Base-by-base conservation (phyloP, 2,888 invertebrate species). In the Apamea crenata region DNA sequence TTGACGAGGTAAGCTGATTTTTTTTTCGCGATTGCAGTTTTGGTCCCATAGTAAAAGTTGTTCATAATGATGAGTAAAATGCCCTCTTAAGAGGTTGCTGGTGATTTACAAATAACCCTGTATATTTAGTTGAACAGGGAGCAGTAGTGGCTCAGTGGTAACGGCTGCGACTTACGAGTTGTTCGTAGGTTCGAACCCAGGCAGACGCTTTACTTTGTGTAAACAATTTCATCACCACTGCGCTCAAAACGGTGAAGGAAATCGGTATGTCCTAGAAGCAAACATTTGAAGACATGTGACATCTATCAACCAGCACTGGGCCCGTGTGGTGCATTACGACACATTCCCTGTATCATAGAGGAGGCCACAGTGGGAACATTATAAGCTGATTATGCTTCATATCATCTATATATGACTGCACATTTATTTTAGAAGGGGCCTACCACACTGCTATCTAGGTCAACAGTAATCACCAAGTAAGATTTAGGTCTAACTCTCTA, bases 381-480 rank as follows among this genome's bases (percentile, higher is more conserved):
- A 2, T 10, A 25, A 0, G 3, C 53, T 56, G 53, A 10, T 56
- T 25, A 56, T 25, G 25, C 3, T 25, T 25, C 25, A 8, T 74
- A 25, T 50, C 36, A 36, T 47, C 12, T 1, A 1, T 36, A 1
- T 36, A 50, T n/a, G 14, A 61, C 8, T 59, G 0, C 10, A 29
- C 21, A 32, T n/a, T 44, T 53, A 36, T 65, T 44, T 47, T 12
- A 40, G 10, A 47, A 25, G 29, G 3, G 25, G 10, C 10, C 53
- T 63, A 61, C 36, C 29, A 50, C 32, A 59, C 21, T 50, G 21
- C 32, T 68, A 80, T 80, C 68, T 80, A 68, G 61, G 56, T 68
- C 67, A 80, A 32, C 36, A 69, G 36, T 79, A 82, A 79, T 47
- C 44, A 65, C 29, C 44, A 50, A 80, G 63, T 44, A 21, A 70